phyloP scores from a whole-genome alignment of 2,888 invertebrate genomes.

The Zeuzera pyrina region DNA sequence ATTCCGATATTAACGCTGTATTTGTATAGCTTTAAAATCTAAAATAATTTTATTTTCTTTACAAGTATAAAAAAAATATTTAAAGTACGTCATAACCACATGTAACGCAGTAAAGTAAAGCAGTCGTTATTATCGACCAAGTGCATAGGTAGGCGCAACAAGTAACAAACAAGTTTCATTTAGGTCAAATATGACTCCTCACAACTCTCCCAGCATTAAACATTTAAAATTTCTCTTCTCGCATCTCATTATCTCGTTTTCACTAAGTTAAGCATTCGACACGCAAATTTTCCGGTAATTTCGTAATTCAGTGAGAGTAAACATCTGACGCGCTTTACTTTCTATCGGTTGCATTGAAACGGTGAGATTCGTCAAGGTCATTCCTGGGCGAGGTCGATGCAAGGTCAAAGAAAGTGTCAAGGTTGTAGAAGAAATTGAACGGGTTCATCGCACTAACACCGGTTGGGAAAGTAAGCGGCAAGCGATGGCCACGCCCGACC shows the following conservation, averaged over 20 bases:
- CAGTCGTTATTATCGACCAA: too few species aligned
- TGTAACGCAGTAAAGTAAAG: too few species aligned
- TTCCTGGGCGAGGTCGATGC: slow-evolving; percentile 32
- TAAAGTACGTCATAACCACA: too few species aligned
- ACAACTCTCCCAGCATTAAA: slow-evolving; percentile 65
- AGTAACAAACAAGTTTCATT: slow-evolving; percentile 59
- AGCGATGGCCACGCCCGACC: slow-evolving; percentile 37
- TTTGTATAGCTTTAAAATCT: too few species aligned
- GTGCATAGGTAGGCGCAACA: slow-evolving; percentile 20
- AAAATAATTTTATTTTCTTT: too few species aligned
- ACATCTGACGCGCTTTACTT: slow-evolving; percentile 53
- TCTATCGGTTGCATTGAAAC: slow-evolving; percentile 38
- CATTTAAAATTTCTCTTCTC: slow-evolving; percentile 71
- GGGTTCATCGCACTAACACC: slow-evolving; percentile 56
- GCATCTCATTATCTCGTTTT: slow-evolving; percentile 69
- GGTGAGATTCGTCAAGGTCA: slow-evolving; percentile 49
- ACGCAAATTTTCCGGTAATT: slow-evolving; percentile 54
- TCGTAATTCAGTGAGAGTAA: slow-evolving; percentile 64
- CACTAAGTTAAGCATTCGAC: slow-evolving; percentile 51
- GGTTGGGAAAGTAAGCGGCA: slow-evolving; percentile 63
- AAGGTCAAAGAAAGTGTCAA: slow-evolving; percentile 72
- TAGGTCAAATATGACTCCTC: slow-evolving; percentile 57
- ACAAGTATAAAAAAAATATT: too few species aligned
- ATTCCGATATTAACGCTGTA: too few species aligned
- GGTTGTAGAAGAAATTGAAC: slow-evolving; percentile 66